Base-by-base conservation (phyloP, 2,113 vertebrate species). In the Circaetus cinerascens region DNA sequence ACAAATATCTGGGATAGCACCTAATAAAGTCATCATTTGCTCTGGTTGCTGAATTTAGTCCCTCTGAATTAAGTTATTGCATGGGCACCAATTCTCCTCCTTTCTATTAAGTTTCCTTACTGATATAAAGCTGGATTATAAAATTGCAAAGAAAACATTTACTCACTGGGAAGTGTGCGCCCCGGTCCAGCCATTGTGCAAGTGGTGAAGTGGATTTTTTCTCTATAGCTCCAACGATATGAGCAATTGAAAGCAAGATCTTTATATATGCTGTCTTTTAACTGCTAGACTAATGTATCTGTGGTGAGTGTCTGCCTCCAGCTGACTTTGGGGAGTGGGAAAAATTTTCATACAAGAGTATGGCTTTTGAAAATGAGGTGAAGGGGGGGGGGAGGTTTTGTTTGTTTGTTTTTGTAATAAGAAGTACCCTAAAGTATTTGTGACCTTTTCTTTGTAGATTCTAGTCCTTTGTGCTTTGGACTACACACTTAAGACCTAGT, bases 111-210 rank as follows among this genome's bases (percentile, higher is more conserved):
- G 26, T 73, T 90, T 79, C 67, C 63, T 34, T 71, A 10, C 12
- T 51, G 50, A 8, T 85, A 36, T 7, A 80, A 73, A 89, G 57
- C 71, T 56, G 74, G 40, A 48, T 81, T 36, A 38, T 36, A 7
- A 48, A 36, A 78, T 46, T 81, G 48, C 41, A n/a, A 56, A 74
- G 43, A 76, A 83, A 69, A 57, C 22, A 45, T 66, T 72, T 67
- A 12, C 53, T 78, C 30, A 3, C 17, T 45, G 45, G 36, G 45
- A 45, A 23, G 21, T 3, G 38, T 43, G 30, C 0, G 0, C 26
- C 73, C 34, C 10, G 6, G 11, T 67, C 40, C 50, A 90, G 67
- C 62, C 25, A 2, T 29, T 43, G 89, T 68, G 66, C 56, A 56
- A 6, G 16, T 45, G n/a, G 20, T 48, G 64, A 72, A 46, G 69